Conservation (phyloP, 2,888 invertebrate genomes). For the Gryllus longicercus region DNA sequence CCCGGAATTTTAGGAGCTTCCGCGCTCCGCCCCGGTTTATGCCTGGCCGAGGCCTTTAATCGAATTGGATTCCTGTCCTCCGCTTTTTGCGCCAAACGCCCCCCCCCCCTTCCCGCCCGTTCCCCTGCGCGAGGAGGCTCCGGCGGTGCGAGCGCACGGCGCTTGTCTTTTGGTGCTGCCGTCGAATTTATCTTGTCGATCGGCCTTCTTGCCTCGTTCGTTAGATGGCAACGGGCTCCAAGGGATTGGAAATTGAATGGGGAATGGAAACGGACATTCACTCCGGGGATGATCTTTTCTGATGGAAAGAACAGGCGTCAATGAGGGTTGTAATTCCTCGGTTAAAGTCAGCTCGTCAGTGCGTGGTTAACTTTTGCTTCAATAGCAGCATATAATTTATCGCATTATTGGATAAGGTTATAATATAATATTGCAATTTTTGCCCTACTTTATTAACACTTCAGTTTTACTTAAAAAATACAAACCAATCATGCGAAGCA, state of each 20-base stretch:
- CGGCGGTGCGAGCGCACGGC: neutral
- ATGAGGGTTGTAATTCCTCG: too few relatives aligned
- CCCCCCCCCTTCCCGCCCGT: too few relatives aligned
- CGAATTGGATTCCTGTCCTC: neutral
- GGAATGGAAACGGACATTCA: neutral
- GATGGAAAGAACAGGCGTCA: too few relatives aligned
- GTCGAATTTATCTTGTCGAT: neutral
- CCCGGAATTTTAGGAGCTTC: neutral
- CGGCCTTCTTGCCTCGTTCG: neutral
- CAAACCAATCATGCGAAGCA: too few relatives aligned
- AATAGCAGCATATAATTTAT: too few relatives aligned
- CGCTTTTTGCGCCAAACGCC: neutral
- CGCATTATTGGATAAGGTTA: too few relatives aligned
- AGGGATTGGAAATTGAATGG: neutral
- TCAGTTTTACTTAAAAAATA: too few relatives aligned
- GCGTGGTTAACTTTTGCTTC: too few relatives aligned
- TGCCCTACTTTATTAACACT: too few relatives aligned
- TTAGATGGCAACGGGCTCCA: neutral
- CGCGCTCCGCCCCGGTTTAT: neutral
- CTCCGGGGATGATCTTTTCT: neutral
- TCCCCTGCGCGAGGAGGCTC: neutral
- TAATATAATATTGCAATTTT: too few relatives aligned
- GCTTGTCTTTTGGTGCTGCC: neutral
- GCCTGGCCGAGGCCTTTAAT: neutral
- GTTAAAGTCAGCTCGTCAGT: too few relatives aligned